Evolutionary conservation across 2,113 vertebrate species (phyloP), one percentile per base, ranked within the genome.

Genomic region (Vulpes vulpes): DNA sequence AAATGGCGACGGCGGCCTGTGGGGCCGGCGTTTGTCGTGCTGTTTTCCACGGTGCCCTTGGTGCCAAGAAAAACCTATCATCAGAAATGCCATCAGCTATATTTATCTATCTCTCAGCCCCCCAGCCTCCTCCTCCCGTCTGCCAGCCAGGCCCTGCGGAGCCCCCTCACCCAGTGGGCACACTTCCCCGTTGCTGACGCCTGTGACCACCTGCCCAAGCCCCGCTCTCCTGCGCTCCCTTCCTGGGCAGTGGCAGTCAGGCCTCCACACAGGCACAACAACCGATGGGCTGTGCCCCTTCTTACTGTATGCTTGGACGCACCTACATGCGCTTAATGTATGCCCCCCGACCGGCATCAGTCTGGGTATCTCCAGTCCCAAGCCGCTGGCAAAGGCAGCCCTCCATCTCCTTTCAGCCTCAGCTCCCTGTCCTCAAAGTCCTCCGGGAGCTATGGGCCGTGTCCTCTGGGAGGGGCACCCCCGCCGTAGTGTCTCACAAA

Each of bases 41-140:
- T 97, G 97, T 95, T 98, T 98, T 97, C 97, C 96, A 89, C 4
- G 92, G 97, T 98, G 97, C 97, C 98, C 97, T 98, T 60, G 2
- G 97, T 97, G 98, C 98, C 97, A 98, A 98, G 97, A 98, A 97
- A 98, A 98, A 98, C 98, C 97, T 97, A 96, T 95, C 97, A 96
- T 97, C 97, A 98, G 97, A 98, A 98, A 98, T 98, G 98, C 98
- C 98, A 98, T 96, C 97, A 95, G 97, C 97, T 98, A 98, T 98
- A 98, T 98, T 98, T 98, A 98, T 97, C 97, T 97, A 98, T 97
- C 97, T 97, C 97, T 96, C 97, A 97, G 97, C 97, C 97, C 97
- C 97, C 96, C 94, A 96, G 97, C 97, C 97, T 98, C 97, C 98
- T 97, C 97, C 95, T 98, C 96, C 97, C 95, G 95, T 98, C 98